These are phyloP conservation scores for Machimus atricapillus DNA, from an alignment of 2,888 invertebrate species.

Conservation along the genomic window DNA sequence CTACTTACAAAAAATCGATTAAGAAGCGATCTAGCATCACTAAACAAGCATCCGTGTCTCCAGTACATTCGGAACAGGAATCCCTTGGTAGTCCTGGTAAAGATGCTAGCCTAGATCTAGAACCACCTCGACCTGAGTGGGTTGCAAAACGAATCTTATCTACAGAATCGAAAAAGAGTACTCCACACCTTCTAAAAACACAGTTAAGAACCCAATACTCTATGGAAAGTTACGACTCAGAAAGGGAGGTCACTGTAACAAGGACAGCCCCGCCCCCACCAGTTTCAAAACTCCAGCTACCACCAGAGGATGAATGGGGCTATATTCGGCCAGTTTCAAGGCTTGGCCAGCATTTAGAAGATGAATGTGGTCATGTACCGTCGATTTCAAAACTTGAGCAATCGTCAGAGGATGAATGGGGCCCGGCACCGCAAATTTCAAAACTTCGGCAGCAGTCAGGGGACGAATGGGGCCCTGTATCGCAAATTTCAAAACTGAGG, in stretches of 20 bases:
- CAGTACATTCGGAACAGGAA: not conserved
- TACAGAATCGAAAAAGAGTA: not conserved
- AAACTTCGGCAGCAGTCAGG: not conserved
- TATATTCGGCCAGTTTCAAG: not conserved
- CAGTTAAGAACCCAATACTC: not conserved
- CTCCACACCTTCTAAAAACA: not conserved
- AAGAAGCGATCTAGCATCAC: not conserved
- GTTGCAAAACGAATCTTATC: not conserved
- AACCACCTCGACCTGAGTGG: not conserved
- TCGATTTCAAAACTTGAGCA: not conserved
- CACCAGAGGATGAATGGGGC: not conserved
- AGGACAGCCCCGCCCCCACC: conserved; percentile 51
- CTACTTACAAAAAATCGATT: not conserved
- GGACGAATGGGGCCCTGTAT: not conserved
- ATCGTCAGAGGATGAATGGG: not conserved
- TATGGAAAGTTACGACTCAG: not conserved
- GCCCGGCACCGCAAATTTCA: not conserved
- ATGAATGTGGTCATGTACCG: not conserved
- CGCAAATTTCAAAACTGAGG: too few species aligned
- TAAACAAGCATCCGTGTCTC: not conserved
- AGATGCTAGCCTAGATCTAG: not conserved
- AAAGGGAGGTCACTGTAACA: conserved; percentile 48
- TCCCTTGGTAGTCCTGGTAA: not conserved
- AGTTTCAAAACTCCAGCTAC: not conserved
- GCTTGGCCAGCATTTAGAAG: not conserved